Base-by-base conservation (phyloP, 2,797 vertebrate genomes). In the Denticeps clupeoides region DNA sequence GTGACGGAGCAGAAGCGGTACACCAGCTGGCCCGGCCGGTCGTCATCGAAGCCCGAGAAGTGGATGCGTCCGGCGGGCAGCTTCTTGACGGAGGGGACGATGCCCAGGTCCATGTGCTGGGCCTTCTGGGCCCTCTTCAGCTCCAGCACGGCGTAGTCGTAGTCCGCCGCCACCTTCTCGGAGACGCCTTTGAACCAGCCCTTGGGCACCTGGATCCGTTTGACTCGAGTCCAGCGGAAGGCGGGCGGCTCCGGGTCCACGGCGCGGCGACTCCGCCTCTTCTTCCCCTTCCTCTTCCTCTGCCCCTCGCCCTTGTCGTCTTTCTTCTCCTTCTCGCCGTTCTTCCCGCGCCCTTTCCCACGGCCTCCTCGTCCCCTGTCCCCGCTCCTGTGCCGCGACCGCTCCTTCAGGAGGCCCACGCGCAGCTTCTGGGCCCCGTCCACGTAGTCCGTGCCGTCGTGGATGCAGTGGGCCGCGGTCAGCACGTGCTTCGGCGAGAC, bases 1-100 rank as follows among this genome's bases (percentile, higher is more conserved):
- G 91, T 90, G 50, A 99, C 86, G 0, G 90, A 87, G 63, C 94
- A 99, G 69, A 99, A 99, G 1, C 94, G 85, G 54, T 99, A 99
- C 47, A 99, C 91, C 59, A 99, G 60, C 62, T 91, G 84, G 11
- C 83, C 91, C 0, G 85, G 82, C 7, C 91, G 69, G 63, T 97
- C 94, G 0, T 83, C 79, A 10, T 99, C 94, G 24, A 97, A 97
- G 32, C 93, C 91, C 0, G 94, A 99, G 75, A 99, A 99, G 70
- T 99, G 94, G 71, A 99, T 92, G 74, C 87, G 85, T 8, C 86
- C 88, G 0, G 90, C 84, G 0, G 89, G 92, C 63, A 96, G 77
- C 69, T 86, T 91, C 72, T 82, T 84, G 32, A 90, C 65, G 0
- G 89, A 71, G 0, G 91, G 87, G 24, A 93, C 86, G 11, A 96